These are phyloP conservation scores for Uromys caudimaculatus DNA, from an alignment of 2,797 vertebrate genomes.

Conservation along the genomic window DNA sequence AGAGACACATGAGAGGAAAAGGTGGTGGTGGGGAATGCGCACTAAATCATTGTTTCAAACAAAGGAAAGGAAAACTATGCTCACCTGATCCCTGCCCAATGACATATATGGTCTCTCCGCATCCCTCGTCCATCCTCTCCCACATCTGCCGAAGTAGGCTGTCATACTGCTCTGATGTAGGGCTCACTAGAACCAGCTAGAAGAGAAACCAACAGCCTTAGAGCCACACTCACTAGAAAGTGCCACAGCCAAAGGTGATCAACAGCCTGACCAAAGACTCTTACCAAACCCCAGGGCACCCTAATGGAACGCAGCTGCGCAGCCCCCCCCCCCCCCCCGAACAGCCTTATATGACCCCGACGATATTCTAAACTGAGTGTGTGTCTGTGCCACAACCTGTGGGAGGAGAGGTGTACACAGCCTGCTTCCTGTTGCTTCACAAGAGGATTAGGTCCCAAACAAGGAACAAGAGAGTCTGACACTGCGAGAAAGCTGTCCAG, in stretches of 20 bases:
- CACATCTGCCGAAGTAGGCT: constrained; percentile 93
- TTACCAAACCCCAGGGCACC: constrained; percentile 2
- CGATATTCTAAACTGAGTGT: background rate
- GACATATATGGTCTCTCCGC: constrained; percentile 97
- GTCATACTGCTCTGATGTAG: constrained; percentile 96
- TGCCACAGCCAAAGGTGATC: constrained; percentile 36
- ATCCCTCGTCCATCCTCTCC: constrained; percentile 95
- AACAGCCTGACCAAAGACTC: constrained; percentile 3
- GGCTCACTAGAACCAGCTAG: constrained; percentile 96
- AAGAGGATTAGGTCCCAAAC: background rate
- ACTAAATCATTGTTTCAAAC: constrained; percentile 66
- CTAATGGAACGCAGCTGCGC: background rate
- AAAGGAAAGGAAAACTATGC: constrained; percentile 83
- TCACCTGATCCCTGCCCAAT: constrained; percentile 98
- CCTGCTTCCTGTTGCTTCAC: background rate
- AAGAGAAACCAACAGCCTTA: constrained; percentile 83
- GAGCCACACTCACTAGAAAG: constrained; percentile 62
- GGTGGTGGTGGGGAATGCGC: background rate
- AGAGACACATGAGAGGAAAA: background rate
- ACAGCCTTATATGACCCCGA: background rate
- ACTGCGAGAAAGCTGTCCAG: background rate
- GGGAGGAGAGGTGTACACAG: background rate
- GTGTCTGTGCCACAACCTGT: constrained; percentile 38
- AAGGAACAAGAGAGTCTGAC: background rate
- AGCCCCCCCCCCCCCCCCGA: background rate